Evolutionary conservation across 2,888 invertebrate genomes (phyloP).

Genomic region (Petrophora chlorosata): DNA sequence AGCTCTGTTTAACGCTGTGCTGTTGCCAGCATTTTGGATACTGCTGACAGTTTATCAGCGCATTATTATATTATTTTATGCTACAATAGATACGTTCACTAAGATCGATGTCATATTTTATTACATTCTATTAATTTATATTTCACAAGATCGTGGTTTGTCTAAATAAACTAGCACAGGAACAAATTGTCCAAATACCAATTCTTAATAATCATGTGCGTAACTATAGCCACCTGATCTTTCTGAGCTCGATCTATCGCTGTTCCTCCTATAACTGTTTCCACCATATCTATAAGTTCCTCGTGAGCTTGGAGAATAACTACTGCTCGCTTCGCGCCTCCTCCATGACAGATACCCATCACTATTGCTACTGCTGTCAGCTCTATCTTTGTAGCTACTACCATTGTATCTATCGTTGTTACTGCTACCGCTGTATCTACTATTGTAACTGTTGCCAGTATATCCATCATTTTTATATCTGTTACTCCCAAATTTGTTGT

Average conservation of each 20-base stretch:
- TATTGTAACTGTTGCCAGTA: not conserved
- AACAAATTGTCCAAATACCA: not conserved
- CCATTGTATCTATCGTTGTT: not conserved
- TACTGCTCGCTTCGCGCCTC: constrained; percentile 5
- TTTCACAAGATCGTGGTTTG: not conserved
- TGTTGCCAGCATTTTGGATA: too few species aligned
- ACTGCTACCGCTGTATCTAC: constrained; percentile 6
- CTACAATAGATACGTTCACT: too few species aligned
- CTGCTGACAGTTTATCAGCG: too few species aligned
- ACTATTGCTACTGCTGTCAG: constrained; percentile 13
- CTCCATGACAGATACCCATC: constrained; percentile 21
- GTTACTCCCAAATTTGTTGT: constrained; percentile 13
- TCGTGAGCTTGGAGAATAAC: not conserved
- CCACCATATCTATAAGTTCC: not conserved
- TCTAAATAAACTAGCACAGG: not conserved
- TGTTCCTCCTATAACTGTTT: not conserved
- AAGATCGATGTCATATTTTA: too few species aligned
- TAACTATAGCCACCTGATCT: not conserved
- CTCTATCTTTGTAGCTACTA: constrained; percentile 18
- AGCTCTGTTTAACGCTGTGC: too few species aligned
- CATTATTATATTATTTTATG: too few species aligned
- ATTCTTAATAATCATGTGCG: not conserved
- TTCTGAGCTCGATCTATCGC: not conserved
- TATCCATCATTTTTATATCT: constrained; percentile 10
- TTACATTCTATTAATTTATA: too few species aligned